Evolutionary conservation across 2,888 invertebrate species (phyloP).

Genomic region (Cotesia congregata): DNA sequence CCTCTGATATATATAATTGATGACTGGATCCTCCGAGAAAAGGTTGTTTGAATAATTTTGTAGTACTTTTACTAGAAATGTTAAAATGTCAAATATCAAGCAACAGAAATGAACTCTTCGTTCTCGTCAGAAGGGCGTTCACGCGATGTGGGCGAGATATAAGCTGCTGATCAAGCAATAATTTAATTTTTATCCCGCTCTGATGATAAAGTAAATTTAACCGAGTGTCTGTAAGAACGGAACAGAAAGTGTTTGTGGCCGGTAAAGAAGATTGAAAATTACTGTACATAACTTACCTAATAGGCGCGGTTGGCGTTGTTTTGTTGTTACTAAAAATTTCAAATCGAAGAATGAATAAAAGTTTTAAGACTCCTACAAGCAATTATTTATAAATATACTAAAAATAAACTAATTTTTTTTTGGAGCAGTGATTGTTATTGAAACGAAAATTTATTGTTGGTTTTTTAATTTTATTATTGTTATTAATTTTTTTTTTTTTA

Average conservation of each 20-base stretch:
- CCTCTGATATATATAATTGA: background rate
- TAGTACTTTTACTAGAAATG: background rate
- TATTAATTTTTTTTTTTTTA: too few relatives aligned
- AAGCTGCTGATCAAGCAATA: background rate
- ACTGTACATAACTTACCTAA: too few relatives aligned
- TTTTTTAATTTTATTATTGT: too few relatives aligned
- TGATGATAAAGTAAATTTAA: background rate
- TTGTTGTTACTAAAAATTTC: too few relatives aligned
- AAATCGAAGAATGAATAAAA: too few relatives aligned
- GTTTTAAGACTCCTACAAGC: too few relatives aligned
- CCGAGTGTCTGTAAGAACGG: background rate
- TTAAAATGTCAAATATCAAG: background rate
- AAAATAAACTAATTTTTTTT: too few relatives aligned
- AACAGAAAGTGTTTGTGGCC: background rate
- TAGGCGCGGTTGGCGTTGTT: too few relatives aligned
- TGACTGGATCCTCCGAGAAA: background rate
- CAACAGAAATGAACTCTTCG: background rate
- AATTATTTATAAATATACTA: too few relatives aligned
- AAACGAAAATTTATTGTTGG: too few relatives aligned
- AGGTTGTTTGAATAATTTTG: background rate
- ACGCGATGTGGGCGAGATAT: slow-evolving; percentile 10
- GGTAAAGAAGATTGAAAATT: too few relatives aligned
- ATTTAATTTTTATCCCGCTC: background rate
- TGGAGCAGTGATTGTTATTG: too few relatives aligned
- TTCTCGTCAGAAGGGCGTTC: slow-evolving; percentile 22